Evolutionary conservation across 2,888 invertebrate genomes (phyloP).

Genomic region (Eulithis testata): DNA sequence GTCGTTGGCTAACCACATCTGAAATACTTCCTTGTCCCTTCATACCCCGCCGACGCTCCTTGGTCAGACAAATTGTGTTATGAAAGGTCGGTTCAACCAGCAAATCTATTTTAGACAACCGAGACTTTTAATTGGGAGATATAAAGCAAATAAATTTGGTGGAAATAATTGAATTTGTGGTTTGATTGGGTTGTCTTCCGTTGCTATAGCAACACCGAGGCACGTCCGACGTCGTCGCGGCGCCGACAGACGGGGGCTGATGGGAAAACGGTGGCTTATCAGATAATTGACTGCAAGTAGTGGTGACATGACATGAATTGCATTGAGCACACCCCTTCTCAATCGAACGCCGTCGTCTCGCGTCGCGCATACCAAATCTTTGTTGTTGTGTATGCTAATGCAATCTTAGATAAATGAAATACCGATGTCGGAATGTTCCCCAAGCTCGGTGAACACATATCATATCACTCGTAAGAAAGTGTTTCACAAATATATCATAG

Average conservation of each 20-base stretch:
- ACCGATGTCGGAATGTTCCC: constrained; percentile 1
- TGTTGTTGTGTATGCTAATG: constrained; percentile 27
- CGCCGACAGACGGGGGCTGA: constrained; percentile 35
- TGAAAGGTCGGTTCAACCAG: constrained; percentile 57
- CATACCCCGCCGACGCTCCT: constrained; percentile 51
- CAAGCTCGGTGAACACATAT: constrained; percentile 19
- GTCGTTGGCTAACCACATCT: background rate
- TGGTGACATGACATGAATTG: constrained; percentile 57
- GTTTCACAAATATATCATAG: constrained; percentile 37
- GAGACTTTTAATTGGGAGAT: constrained; percentile 56
- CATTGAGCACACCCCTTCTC: constrained; percentile 44
- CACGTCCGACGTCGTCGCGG: constrained; percentile 18
- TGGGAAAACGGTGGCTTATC: constrained; percentile 67
- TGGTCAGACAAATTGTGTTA: constrained; percentile 68
- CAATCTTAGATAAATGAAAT: constrained; percentile 15
- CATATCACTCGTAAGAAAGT: constrained; percentile 34
- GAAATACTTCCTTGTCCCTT: constrained; percentile 15
- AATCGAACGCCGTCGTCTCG: constrained; percentile 36
- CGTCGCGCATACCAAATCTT: constrained; percentile 48
- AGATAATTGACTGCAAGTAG: constrained; percentile 75
- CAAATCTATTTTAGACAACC: constrained; percentile 64
- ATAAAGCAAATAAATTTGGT: constrained; percentile 54
- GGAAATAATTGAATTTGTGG: constrained; percentile 63
- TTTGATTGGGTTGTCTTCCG: constrained; percentile 53
- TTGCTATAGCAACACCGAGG: constrained; percentile 53